These are phyloP conservation scores for Agrochola litura DNA, from an alignment of 2,888 invertebrate genomes.

Conservation along the genomic window DNA sequence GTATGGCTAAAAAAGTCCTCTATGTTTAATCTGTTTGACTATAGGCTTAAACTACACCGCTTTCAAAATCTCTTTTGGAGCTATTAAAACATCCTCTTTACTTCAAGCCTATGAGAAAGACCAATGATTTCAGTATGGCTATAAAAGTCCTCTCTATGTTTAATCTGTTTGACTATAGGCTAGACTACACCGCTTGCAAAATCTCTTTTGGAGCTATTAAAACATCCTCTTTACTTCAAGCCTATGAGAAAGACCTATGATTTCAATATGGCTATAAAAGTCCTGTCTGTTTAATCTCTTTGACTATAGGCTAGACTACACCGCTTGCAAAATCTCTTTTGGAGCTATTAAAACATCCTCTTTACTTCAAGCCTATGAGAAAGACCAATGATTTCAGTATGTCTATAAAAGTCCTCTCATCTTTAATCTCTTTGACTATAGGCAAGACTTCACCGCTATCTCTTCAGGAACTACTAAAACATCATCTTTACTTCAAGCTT, in stretches of 20 bases:
- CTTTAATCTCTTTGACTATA: not conserved
- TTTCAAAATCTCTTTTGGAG: not conserved
- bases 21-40: not conserved
- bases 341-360: too few relatives aligned
- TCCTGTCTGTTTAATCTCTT: too few relatives aligned
- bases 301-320: too few relatives aligned
- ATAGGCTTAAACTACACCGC: not conserved
- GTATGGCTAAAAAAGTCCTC: not conserved
- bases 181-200: not conserved
- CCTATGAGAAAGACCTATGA: too few relatives aligned
- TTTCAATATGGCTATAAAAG: too few relatives aligned
- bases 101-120: constrained; percentile 4
- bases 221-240: too few relatives aligned
- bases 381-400: constrained; percentile 24
- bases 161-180: not conserved
- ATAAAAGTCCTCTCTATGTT: constrained; percentile 4
- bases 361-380: constrained; percentile 10
- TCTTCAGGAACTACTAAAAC: not conserved
- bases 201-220: not conserved
- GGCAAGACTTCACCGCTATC: not conserved
- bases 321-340: too few relatives aligned
- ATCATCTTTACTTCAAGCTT: not conserved
- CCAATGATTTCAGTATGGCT: constrained; percentile 22
- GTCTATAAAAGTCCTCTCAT: constrained; percentile 1
- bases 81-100: not conserved